A percentile compares a stretch with the other conserved stretches of the same genome.
phyloP scores from a whole-genome alignment of 1,140 invertebrate genomes.

The Himalopsyche phryganea region DNA sequence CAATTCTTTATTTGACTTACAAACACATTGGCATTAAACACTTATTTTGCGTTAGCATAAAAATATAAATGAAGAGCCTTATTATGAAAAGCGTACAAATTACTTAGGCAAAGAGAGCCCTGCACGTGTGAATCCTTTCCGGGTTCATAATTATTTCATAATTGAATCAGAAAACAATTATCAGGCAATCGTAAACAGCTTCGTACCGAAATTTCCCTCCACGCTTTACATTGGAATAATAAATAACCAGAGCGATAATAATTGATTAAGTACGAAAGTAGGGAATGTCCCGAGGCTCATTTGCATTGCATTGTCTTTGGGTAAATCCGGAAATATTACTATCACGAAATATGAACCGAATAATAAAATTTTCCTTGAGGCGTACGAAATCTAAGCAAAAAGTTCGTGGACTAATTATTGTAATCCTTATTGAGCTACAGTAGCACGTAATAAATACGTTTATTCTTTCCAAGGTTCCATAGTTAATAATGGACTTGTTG shows the following conservation, averaged over 20 bases:
- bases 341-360: too few species aligned
- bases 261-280: constrained; percentile 20
- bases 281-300: background rate
- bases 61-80: too few species aligned
- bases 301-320: constrained; percentile 2
- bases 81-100: background rate
- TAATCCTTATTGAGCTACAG: too few species aligned
- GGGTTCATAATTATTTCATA: constrained; percentile 4
- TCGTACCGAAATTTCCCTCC: constrained; percentile 4
- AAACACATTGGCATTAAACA: too few species aligned
- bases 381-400: background rate
- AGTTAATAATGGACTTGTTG: too few species aligned
- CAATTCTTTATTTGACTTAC: too few species aligned
- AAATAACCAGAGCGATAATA: constrained; percentile 15
- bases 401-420: too few species aligned
- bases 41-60: too few species aligned
- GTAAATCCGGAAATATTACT: background rate
- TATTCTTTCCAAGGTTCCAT: too few species aligned
- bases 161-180: constrained; percentile 19
- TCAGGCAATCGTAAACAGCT: constrained; percentile 6
- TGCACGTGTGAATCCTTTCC: background rate
- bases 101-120: background rate
- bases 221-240: constrained; percentile 11
- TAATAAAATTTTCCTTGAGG: background rate
- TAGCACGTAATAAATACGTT: too few species aligned